phyloP scores from a whole-genome alignment of 2,797 vertebrate species.

The Kryptolebias ocellatus region DNA sequence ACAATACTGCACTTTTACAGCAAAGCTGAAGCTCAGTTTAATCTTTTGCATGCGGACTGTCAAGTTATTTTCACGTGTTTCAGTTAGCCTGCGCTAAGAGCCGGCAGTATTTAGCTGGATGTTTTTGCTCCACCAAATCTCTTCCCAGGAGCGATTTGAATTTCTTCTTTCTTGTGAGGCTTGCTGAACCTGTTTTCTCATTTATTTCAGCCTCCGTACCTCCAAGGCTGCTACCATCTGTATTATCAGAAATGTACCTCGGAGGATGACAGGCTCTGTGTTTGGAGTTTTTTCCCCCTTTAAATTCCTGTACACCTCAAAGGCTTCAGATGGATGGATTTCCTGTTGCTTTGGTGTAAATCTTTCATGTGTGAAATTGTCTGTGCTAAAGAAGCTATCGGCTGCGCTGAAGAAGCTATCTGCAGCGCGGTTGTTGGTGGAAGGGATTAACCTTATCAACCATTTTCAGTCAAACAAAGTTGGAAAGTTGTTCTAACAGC shows the following conservation, averaged over 20 bases:
- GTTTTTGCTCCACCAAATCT: constrained; percentile 12
- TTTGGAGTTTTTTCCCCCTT: constrained; percentile 7
- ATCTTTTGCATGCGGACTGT: background rate
- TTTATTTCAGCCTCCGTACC: constrained; percentile 44
- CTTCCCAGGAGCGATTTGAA: constrained; percentile 33
- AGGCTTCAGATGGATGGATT: constrained; percentile 66
- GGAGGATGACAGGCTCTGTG: constrained; percentile 34
- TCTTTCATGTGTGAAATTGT: constrained; percentile 74
- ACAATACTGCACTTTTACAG: too few species aligned
- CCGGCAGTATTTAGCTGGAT: constrained; percentile 1
- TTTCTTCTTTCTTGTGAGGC: constrained; percentile 28
- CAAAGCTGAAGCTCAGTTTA: background rate
- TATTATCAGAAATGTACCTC: constrained; percentile 45
- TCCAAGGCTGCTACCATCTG: constrained; percentile 49
- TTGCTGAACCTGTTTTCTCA: constrained; percentile 21
- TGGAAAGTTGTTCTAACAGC: background rate
- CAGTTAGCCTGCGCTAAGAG: background rate
- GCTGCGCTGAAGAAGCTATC: constrained; percentile 60
- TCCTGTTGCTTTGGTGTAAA: constrained; percentile 54
- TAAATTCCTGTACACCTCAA: constrained; percentile 46
- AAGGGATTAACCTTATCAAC: constrained; percentile 33
- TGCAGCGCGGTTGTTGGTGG: constrained; percentile 16
- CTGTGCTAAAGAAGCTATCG: constrained; percentile 65
- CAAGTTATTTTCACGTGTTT: background rate
- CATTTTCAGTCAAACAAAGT: constrained; percentile 19